These are phyloP conservation scores for Tuta absoluta DNA, from an alignment of 2,888 invertebrate genomes.

Conservation along the genomic window DNA sequence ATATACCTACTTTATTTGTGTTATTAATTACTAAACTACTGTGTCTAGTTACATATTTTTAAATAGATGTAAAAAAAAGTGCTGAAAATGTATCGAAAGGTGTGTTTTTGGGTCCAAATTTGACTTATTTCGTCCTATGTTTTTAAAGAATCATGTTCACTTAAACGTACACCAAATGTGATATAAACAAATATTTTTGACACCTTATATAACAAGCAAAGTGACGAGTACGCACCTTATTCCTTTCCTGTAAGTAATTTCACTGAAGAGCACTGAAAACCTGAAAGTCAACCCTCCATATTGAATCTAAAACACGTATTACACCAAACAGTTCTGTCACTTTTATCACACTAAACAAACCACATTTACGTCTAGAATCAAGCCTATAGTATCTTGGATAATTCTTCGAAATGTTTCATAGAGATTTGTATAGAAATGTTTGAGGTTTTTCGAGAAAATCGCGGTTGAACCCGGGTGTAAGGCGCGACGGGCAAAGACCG, in stretches of 20 bases:
- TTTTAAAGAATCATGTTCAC: too few species aligned
- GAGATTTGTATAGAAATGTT: background rate
- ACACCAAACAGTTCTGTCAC: background rate
- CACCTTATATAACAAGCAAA: background rate
- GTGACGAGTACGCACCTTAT: background rate
- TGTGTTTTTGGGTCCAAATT: too few species aligned
- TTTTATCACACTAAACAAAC: background rate
- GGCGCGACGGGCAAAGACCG: background rate
- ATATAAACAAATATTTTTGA: background rate
- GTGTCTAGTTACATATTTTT: too few species aligned
- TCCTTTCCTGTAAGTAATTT: background rate
- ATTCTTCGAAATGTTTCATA: background rate
- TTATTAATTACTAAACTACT: too few species aligned
- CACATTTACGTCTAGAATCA: background rate
- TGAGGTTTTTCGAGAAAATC: background rate
- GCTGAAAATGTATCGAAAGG: too few species aligned
- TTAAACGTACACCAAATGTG: too few species aligned
- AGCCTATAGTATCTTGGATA: background rate
- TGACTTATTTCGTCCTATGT: too few species aligned
- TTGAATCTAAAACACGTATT: slow-evolving; percentile 6
- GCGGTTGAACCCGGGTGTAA: background rate
- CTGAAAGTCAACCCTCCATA: slow-evolving; percentile 16
- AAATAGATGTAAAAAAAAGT: too few species aligned
- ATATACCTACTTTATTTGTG: too few species aligned
- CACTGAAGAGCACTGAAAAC: background rate